Percentiles rank a stretch among this genome's conserved stretches.
These are phyloP conservation scores for Stegophylla sp. DNA, from an alignment of 2,888 invertebrate genomes.

Conservation along the genomic window DNA sequence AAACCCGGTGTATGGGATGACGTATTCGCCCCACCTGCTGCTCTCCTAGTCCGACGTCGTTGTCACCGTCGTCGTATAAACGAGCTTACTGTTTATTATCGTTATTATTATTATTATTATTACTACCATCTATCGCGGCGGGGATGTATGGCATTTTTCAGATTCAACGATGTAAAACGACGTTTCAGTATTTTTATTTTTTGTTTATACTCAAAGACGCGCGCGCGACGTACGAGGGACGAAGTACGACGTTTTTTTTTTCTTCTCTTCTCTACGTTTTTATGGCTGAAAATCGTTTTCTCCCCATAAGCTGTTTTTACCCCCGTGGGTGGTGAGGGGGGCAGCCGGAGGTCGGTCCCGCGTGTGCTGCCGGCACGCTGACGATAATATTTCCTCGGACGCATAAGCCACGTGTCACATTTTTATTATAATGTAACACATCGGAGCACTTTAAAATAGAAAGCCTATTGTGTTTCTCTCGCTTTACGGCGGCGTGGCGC, in stretches of 20 bases:
- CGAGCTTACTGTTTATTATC: slow-evolving; percentile 57
- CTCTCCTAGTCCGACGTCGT: slow-evolving; percentile 16
- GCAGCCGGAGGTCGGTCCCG: neutral
- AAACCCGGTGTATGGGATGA: slow-evolving; percentile 25
- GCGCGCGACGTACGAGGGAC: neutral
- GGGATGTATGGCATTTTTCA: slow-evolving; percentile 56
- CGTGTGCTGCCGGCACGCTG: neutral
- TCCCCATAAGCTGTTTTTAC: slow-evolving; percentile 52
- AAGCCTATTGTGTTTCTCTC: slow-evolving; percentile 54
- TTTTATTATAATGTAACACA: slow-evolving; percentile 57
- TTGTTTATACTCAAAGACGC: slow-evolving; percentile 38
- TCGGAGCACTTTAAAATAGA: slow-evolving; percentile 59
- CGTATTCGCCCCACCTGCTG: slow-evolving; percentile 56
- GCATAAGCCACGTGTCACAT: slow-evolving; percentile 56
- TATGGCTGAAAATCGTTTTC: slow-evolving; percentile 57
- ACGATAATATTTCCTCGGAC: slow-evolving; percentile 49
- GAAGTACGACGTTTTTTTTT: slow-evolving; percentile 24
- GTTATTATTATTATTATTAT: slow-evolving; percentile 31
- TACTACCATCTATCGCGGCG: slow-evolving; percentile 26
- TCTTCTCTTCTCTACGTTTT: neutral
- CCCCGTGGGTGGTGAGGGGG: no score
- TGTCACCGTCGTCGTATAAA: slow-evolving; percentile 46
- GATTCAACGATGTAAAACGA: slow-evolving; percentile 57
- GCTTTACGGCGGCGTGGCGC: slow-evolving; percentile 14
- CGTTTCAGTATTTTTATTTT: slow-evolving; percentile 38